Percentiles rank a stretch among this genome's conserved stretches.
Conservation (phyloP, 1,140 invertebrate species). For the Drosophila watanabei region DNA sequence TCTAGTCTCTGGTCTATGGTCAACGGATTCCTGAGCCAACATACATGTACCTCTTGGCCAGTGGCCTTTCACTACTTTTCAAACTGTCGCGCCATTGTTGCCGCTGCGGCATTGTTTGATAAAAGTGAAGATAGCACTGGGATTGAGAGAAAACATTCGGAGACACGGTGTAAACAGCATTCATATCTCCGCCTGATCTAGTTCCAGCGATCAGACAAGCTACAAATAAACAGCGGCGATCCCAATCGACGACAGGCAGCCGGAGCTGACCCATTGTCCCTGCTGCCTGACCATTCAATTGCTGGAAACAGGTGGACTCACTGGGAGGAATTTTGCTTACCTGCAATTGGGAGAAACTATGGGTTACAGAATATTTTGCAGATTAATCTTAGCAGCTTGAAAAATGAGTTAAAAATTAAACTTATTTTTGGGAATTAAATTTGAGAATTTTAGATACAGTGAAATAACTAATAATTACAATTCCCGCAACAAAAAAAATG, state of each 20-base stretch:
- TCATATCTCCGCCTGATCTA: conserved; percentile 62
- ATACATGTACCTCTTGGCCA: not conserved
- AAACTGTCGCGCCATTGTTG: conserved; percentile 41
- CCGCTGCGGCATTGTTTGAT: conserved; percentile 51
- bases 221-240: conserved; percentile 61
- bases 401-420: not conserved
- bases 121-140: conserved; percentile 66
- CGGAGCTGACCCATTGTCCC: conserved; percentile 42
- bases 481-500: too few species aligned
- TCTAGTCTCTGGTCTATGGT: not conserved
- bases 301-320: conserved; percentile 16
- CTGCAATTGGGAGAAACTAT: not conserved
- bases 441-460: not conserved
- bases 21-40: not conserved
- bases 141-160: conserved; percentile 61
- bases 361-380: not conserved
- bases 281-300: conserved; percentile 52
- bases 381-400: not conserved
- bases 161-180: conserved; percentile 61
- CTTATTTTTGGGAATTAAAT: too few species aligned
- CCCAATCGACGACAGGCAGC: conserved; percentile 45
- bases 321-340: conserved; percentile 12
- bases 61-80: conserved; percentile 63
- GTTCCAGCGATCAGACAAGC: conserved; percentile 48
- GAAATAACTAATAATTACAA: not conserved